Base-by-base conservation (phyloP, 2,113 vertebrate species). In the Potamarius usumacintae region DNA sequence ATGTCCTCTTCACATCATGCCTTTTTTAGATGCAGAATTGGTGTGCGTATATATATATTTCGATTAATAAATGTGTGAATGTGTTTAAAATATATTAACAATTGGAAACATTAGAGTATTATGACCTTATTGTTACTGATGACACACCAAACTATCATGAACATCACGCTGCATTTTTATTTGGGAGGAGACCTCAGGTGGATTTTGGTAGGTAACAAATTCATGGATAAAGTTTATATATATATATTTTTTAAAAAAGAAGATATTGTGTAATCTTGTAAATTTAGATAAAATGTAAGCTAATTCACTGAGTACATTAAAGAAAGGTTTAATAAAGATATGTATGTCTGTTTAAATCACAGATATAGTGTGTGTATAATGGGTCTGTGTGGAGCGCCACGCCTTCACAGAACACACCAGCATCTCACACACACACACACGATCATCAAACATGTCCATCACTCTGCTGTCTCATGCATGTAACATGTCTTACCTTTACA, bases 401-500 rank as follows among this genome's bases (percentile, higher is more conserved):
- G 69, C 83, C 83, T 85, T 74, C 67, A n/a, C 12, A 0, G 50
- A 60, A 30, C 25, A 67, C 82, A 55, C 52, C 60, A 77, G 58
- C 58, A 5, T 50, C 84, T 63, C n/a, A 9, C 60, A 9, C 10
- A n/a, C 12, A 34, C 76, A 71, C n/a, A 71, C n/a, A 30, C 7
- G 62, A 67, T 83, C 52, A 53, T 53, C 22, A 72, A 12, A 76
- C 82, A 63, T 27, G 6, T 15, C 67, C 25, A 48, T 62, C 87
- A 65, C 81, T 65, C 42, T 7, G 48, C 42, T 76, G 17, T 27
- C 52, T n/a, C 27, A 30, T 80, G 83, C 25, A 72, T 42, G 27
- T 22, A 55, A 27, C 22, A 78, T 42, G 5, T 82, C 87, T 85
- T 89, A 91, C 90, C 88, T 89, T 76, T 62, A 57, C 84, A 89